A percentile compares a stretch with the other conserved stretches of the same genome.
Evolutionary conservation across 2,113 vertebrate species (phyloP).

Genomic region (Oceanodroma tethys): DNA sequence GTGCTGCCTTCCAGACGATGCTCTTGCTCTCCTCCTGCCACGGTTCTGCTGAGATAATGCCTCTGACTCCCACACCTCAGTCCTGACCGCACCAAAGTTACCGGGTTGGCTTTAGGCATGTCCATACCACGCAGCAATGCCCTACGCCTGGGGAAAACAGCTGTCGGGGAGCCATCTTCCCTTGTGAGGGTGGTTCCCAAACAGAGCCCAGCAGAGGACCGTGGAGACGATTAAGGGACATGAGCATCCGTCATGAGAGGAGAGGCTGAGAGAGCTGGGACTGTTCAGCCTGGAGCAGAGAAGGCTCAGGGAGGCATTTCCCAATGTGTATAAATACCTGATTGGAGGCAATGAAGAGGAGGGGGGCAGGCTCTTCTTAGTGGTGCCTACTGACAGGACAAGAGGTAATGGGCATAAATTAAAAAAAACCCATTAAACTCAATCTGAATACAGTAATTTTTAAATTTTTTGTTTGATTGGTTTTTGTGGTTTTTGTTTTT

Average conservation of each 20-base stretch:
- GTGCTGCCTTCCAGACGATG: neutral
- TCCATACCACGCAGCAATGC: neutral
- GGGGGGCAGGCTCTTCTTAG: neutral
- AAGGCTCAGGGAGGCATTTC: neutral
- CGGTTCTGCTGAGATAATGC: accelerated
- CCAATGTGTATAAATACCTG: neutral
- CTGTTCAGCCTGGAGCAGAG: neutral
- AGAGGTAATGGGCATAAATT: neutral
- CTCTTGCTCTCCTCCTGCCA: neutral
- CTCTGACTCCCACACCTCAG: neutral
- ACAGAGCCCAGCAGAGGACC: neutral
- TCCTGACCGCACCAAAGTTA: neutral
- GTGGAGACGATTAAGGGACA: neutral
- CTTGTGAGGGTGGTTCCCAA: neutral
- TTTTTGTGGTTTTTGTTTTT: too few relatives aligned
- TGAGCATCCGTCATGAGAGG: neutral
- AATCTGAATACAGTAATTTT: neutral
- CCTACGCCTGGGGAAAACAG: neutral
- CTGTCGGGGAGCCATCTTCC: accelerated
- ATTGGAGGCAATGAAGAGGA: neutral
- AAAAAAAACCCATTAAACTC: neutral
- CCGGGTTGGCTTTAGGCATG: accelerated
- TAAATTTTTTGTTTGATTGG: neutral
- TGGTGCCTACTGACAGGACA: neutral
- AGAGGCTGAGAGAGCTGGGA: neutral